These are phyloP conservation scores for Xanthia icteritia DNA, from an alignment of 2,888 invertebrate species.

Conservation along the genomic window DNA sequence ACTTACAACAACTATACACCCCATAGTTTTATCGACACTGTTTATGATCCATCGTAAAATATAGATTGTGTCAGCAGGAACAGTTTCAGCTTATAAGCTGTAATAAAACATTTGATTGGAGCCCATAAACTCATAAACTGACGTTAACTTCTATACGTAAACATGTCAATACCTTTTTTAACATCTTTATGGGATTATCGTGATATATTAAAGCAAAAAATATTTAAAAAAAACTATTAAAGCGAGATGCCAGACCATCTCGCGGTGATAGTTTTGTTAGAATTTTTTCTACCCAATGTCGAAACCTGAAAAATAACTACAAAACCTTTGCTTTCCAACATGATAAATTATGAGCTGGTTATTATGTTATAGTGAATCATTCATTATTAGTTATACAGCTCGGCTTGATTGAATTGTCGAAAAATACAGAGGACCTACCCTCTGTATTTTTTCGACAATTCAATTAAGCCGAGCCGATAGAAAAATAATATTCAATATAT, in stretches of 20 bases:
- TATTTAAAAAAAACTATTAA: neutral
- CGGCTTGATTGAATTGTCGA: too few species aligned
- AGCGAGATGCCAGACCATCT: neutral
- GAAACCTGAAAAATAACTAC: too few species aligned
- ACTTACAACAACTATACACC: neutral
- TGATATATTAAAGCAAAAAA: neutral
- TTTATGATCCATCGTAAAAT: constrained; percentile 46
- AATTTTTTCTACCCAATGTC: too few species aligned
- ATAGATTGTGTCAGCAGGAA: constrained; percentile 54
- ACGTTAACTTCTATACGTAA: constrained; percentile 20
- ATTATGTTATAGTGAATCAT: too few species aligned
- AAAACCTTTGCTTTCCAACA: too few species aligned
- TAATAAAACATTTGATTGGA: constrained; percentile 60
- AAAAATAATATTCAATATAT: too few species aligned
- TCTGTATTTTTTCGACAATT: too few species aligned
- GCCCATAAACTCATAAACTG: constrained; percentile 55
- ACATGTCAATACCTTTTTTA: neutral
- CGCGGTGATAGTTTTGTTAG: too few species aligned
- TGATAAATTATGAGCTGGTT: too few species aligned
- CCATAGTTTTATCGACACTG: constrained; percentile 25
- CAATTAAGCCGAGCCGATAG: too few species aligned
- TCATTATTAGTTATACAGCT: too few species aligned
- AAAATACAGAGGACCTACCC: too few species aligned
- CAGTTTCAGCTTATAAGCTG: constrained; percentile 48
- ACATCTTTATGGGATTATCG: neutral